Evolutionary conservation across 2,113 vertebrate genomes (phyloP), one percentile per base, ranked within the genome.

Genomic region (Passer domesticus): DNA sequence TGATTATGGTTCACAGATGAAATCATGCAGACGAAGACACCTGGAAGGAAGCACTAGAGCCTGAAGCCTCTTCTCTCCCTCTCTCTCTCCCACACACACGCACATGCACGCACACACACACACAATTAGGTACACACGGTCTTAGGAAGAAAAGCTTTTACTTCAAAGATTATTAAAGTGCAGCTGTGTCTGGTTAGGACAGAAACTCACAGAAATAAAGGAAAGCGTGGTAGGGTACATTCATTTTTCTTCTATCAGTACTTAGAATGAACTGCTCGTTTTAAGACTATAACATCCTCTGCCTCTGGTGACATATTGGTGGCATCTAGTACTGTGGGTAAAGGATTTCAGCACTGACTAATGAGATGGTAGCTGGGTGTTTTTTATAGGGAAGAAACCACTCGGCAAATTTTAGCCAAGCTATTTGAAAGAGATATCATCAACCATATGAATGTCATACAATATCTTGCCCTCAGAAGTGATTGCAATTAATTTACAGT

Each of bases 1-100:
- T 99, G 99, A 99, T 99, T 99, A 99, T 99, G 99, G 99, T 98
- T 98, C 98, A 98, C 98, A 98, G 98, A 99, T 99, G 99, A 99
- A 99, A 99, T 99, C 98, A 98, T 97, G 98, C 99, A 98, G 98
- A 98, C 98, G 96, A 98, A 98, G 97, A 98, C 98, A 99, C 99
- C 99, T 99, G 99, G 99, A 98, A 99, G 98, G 98, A 98, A 98
- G 98, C 98, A 98, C 92, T 96, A 94, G 98, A 98, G 99, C 98
- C 98, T 98, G 98, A 98, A 98, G 98, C 93, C 83, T 87, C 90
- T 89, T 67, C 79, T 86, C 78, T 86, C 88, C 37, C 87, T 58
- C 89, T 50, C 83, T 46, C 75, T 81, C 68, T 41, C 72, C 9
- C 68, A 49, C 68, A 80, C 88, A 69, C 64, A 43, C 23, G 3